phyloP scores from a whole-genome alignment of 2,888 invertebrate genomes.

The Drosophila percnosoma region DNA sequence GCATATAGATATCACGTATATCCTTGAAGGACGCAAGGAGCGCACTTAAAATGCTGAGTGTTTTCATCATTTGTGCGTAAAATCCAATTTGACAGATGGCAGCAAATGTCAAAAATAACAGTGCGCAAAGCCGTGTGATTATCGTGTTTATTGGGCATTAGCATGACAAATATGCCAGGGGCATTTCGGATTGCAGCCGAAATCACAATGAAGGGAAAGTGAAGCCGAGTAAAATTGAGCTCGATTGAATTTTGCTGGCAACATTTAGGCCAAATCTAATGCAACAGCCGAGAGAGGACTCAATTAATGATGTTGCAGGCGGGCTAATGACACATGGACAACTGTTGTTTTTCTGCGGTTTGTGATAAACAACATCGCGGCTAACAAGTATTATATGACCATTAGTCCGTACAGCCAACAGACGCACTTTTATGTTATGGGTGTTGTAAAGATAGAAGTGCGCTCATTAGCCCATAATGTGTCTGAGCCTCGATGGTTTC shows the following conservation, averaged over 20 bases:
- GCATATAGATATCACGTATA: background rate
- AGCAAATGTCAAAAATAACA: constrained; percentile 17
- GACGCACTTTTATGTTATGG: background rate
- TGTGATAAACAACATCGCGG: constrained; percentile 8
- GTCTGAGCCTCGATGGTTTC: constrained; percentile 23
- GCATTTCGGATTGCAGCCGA: constrained; percentile 18
- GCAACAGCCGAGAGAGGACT: background rate
- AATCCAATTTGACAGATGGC: constrained; percentile 54
- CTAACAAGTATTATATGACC: constrained; percentile 37
- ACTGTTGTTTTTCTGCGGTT: constrained; percentile 57
- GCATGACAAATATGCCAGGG: constrained; percentile 27
- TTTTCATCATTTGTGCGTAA: constrained; percentile 36
- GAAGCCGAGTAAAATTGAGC: constrained; percentile 11
- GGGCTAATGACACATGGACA: constrained; percentile 64
- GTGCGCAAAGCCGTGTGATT: constrained; percentile 2
- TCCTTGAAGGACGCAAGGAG: background rate
- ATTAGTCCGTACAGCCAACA: constrained; percentile 40
- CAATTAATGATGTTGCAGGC: constrained; percentile 15
- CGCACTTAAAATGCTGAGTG: constrained; percentile 28
- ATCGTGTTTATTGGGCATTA: constrained; percentile 22
- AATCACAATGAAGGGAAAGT: constrained; percentile 25
- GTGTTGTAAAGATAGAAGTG: constrained; percentile 17
- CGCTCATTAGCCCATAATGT: constrained; percentile 63
- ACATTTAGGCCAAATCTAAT: constrained; percentile 8
- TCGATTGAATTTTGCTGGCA: constrained; percentile 16